A percentile compares a stretch with the other conserved stretches of the same genome.
Evolutionary conservation across 2,113 vertebrate genomes (phyloP).

Genomic region (Tympanuchus pallidicinctus): DNA sequence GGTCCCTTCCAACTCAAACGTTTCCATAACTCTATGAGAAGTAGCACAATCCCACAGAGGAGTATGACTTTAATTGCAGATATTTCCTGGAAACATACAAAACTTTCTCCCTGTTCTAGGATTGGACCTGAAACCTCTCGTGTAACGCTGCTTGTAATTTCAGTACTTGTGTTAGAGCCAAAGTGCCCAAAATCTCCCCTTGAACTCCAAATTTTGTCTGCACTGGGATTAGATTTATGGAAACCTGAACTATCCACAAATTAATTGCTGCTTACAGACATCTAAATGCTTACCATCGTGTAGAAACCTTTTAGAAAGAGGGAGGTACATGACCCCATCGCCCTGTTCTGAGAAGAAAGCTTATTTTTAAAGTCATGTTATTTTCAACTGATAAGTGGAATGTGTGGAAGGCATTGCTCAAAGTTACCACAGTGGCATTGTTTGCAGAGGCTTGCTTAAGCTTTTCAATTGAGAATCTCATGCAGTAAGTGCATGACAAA

Average conservation of each 20-base stretch:
- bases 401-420: background rate
- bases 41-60: background rate
- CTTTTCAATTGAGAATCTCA: background rate
- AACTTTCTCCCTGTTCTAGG: background rate
- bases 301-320: background rate
- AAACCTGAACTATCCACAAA: background rate
- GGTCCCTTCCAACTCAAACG: too few species aligned
- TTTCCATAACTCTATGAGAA: too few species aligned
- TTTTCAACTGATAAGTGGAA: background rate
- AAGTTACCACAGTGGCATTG: background rate
- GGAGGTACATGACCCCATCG: background rate
- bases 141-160: background rate
- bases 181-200: background rate
- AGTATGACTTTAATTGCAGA: background rate
- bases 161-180: too few species aligned
- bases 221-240: background rate
- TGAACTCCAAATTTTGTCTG: background rate
- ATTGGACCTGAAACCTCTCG: background rate
- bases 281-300: background rate
- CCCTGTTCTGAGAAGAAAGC: background rate
- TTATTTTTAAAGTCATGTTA: background rate
- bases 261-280: background rate
- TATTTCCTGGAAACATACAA: background rate
- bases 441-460: background rate
- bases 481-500: background rate